phyloP scores from a whole-genome alignment of 2,113 vertebrate species.

The Paradoxurus hermaphroditus region DNA sequence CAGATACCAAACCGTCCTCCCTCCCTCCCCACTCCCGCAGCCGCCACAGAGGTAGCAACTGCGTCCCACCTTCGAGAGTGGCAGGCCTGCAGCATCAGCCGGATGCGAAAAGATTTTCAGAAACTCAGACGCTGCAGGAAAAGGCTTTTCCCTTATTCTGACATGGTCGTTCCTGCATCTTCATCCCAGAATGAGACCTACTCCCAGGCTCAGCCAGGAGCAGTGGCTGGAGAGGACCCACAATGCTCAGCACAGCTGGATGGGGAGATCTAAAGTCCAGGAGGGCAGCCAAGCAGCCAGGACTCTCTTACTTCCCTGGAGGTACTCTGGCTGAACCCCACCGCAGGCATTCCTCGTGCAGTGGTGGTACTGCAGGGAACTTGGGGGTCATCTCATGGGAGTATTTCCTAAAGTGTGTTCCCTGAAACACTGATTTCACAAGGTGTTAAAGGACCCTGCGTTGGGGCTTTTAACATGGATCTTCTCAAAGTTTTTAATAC shows the following conservation, averaged over 20 bases:
- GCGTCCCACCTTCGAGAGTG: background rate
- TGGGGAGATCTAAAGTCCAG: fast-evolving
- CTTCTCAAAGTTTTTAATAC: background rate
- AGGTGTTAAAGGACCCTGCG: background rate
- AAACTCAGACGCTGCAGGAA: background rate
- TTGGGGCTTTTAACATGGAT: background rate
- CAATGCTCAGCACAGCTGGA: background rate
- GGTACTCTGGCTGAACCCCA: fast-evolving
- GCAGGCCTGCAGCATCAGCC: background rate
- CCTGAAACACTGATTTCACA: background rate
- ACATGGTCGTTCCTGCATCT: background rate
- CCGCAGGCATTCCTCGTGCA: fast-evolving
- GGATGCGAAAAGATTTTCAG: background rate
- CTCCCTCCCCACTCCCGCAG: fast-evolving
- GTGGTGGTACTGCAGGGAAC: background rate
- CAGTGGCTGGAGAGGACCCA: background rate
- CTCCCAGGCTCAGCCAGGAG: background rate
- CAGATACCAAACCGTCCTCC: background rate
- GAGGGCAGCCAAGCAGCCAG: background rate
- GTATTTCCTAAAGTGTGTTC: background rate
- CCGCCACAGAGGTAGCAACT: background rate
- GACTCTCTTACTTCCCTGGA: fast-evolving
- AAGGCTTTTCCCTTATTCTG: background rate
- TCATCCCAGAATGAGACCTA: background rate
- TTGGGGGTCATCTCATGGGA: background rate